A percentile compares a stretch with the other conserved stretches of the same genome.
phyloP scores from a whole-genome alignment of 2,113 vertebrate genomes.

The Uria aalge region DNA sequence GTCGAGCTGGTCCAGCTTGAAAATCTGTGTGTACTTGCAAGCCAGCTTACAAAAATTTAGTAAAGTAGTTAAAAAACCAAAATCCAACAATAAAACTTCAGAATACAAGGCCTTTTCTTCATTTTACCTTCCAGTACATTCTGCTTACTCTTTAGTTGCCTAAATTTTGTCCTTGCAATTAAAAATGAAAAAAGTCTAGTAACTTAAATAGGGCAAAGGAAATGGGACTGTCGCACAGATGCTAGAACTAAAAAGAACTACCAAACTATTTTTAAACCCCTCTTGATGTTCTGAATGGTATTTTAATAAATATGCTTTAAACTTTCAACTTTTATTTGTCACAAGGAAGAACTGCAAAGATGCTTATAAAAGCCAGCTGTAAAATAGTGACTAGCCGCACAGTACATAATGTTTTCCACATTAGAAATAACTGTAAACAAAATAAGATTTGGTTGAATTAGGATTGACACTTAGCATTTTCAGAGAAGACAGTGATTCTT shows the following conservation, averaged over 20 bases:
- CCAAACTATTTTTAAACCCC: background rate
- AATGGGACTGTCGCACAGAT: background rate
- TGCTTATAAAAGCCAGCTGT: background rate
- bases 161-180: background rate
- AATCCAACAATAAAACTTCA: background rate
- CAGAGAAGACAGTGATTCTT: conserved; percentile 67
- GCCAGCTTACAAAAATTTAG: conserved; percentile 74
- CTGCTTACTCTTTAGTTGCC: background rate
- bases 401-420: background rate
- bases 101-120: background rate
- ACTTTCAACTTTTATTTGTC: background rate
- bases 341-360: background rate
- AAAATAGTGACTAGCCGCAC: background rate
- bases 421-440: conserved; percentile 34
- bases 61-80: background rate
- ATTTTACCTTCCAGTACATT: background rate
- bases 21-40: conserved; percentile 88
- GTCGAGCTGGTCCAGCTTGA: conserved; percentile 75
- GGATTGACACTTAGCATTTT: conserved; percentile 68
- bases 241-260: background rate
- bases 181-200: background rate
- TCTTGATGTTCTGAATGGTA: background rate
- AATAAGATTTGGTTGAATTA: conserved; percentile 17
- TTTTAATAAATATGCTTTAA: background rate
- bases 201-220: background rate